Evolutionary conservation across 35 echinoderm and acorn worm genomes (phyloP).

Genomic region (Antedon bifida): DNA sequence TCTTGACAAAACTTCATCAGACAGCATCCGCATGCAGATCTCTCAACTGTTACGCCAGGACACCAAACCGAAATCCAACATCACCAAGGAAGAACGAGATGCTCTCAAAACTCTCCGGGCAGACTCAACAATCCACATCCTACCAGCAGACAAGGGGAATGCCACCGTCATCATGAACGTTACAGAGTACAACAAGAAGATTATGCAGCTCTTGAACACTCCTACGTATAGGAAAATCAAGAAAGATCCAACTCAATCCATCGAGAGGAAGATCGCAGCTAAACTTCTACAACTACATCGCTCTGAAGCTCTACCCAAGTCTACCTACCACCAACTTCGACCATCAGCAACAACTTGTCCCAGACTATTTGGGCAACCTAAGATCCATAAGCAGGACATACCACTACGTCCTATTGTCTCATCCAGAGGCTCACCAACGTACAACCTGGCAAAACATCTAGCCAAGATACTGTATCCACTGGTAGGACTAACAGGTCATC

Average conservation of each 20-base stretch:
- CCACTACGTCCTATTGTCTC: constrained; percentile 17
- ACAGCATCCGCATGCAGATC: background rate
- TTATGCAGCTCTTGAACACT: too few relatives aligned
- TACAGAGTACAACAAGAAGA: too few relatives aligned
- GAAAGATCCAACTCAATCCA: too few relatives aligned
- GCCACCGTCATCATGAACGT: constrained; percentile 1
- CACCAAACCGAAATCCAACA: constrained; percentile 7
- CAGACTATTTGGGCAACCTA: constrained; percentile 26
- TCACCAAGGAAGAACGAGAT: constrained; percentile 1
- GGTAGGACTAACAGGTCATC: constrained; percentile 15
- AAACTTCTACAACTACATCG: too few relatives aligned
- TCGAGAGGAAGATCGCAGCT: too few relatives aligned
- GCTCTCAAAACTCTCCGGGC: background rate
- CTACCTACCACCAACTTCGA: too few relatives aligned
- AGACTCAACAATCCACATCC: background rate
- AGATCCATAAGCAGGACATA: constrained; percentile 22
- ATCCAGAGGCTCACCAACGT: constrained; percentile 6
- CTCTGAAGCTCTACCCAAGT: too few relatives aligned
- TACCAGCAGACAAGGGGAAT: constrained; percentile 7
- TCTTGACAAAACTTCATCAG: background rate
- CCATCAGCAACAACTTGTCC: too few relatives aligned
- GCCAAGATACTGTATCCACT: constrained; percentile 20
- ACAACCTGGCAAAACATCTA: constrained; percentile 15
- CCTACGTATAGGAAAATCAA: too few relatives aligned
- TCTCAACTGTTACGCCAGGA: background rate